phyloP scores from a whole-genome alignment of 2,888 invertebrate genomes.

The Drosophila villosipedis region DNA sequence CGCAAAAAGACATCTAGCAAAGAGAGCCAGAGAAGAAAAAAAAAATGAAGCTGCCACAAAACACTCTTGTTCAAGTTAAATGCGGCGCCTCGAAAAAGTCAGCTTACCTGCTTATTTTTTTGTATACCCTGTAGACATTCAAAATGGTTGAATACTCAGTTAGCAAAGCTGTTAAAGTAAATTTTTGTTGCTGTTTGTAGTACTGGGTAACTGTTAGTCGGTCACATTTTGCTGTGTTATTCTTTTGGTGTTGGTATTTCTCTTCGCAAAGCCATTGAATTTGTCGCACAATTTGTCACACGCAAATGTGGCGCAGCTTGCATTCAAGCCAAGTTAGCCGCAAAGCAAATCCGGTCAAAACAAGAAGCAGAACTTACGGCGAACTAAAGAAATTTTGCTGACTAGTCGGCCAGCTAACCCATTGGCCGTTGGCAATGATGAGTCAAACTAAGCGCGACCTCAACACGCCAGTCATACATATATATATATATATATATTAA shows the following conservation, averaged over 20 bases:
- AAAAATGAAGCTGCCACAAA: conserved; percentile 8
- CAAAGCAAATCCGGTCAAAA: conserved; percentile 40
- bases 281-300: conserved; percentile 60
- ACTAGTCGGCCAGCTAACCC: conserved; percentile 27
- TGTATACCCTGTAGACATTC: neutral
- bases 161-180: neutral
- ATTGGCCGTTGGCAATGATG: conserved; percentile 19
- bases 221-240: neutral
- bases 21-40: neutral
- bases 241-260: neutral
- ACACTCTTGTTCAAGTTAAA: conserved; percentile 13
- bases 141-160: neutral
- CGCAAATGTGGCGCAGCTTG: conserved; percentile 49
- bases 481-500: neutral
- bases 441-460: conserved; percentile 24
- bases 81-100: conserved; percentile 43
- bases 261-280: conserved; percentile 36
- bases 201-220: neutral
- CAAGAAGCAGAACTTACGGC: conserved; percentile 9
- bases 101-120: conserved; percentile 31
- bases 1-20: conserved; percentile 1
- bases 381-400: conserved; percentile 27
- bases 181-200: neutral
- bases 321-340: conserved; percentile 51
- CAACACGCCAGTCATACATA: conserved; percentile 5